Evolutionary conservation across 2,113 vertebrate species (phyloP), one percentile per base, ranked within the genome.

Genomic region (Protobothrops flavoviridis): DNA sequence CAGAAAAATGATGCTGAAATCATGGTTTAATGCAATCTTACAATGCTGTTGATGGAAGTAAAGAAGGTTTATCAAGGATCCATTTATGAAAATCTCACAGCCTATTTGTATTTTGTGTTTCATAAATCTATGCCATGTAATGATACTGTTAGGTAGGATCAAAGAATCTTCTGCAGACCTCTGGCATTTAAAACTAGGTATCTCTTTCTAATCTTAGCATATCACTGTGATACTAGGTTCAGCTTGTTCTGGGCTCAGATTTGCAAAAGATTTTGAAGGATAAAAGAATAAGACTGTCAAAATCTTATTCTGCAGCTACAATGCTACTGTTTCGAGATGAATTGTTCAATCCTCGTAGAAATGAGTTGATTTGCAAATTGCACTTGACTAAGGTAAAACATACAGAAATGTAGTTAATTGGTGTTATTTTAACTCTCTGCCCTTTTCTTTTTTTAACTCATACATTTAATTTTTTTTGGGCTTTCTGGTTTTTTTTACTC

Each of bases 171-270:
- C 1, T 50, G 48, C 24, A 48, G n/a, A 21, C 10, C 33, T 20
- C 9, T 23, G 12, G 39, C 24, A 11, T 57, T n/a, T 69, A 91
- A 91, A 29, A 6, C 20, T 61, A 90, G 1, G 43, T 4, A 3
- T 8, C 45, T n/a, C 43, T 64, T 90, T 15, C 29, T 43, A 88
- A 29, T 52, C 90, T 53, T 3, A 74, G 33, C 26, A 13, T 90
- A 29, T 52, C 43, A 50, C 24, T 29, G 9, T 45, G 8, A 17
- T 29, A 0, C 26, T 43, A 48, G 17, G 55, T 50, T 94, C 88
- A 59, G 88, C 94, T 93, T 95, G 92, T 94, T 87, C 91, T 64
- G 91, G 64, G 87, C 94, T 64, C 94, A 94, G 81, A 88, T 57
- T 91, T 59, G 1, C 11, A 33, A 50, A 39, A 91, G 86, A 91